These are phyloP conservation scores for Coregonus clupeaformis DNA, from an alignment of 2,113 vertebrate species.

Conservation along the genomic window DNA sequence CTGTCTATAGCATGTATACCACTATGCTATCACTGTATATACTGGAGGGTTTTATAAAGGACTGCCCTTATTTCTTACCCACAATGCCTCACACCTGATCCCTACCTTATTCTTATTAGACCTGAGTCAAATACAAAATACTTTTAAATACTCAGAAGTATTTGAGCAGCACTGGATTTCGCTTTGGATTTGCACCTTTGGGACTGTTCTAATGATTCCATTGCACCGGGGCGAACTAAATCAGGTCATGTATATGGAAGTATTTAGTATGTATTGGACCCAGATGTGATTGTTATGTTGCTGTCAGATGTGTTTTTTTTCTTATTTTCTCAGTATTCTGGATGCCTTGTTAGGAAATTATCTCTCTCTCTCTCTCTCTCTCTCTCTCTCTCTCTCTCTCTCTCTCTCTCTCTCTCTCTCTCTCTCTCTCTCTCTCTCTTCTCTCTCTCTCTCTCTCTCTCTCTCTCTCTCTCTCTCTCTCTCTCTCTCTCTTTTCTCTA, in stretches of 20 bases:
- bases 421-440: too few species aligned
- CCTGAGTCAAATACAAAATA: too few species aligned
- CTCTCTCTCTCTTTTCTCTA: too few species aligned
- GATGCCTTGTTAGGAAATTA: constrained; percentile 35
- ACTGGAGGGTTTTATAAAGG: constrained; percentile 22
- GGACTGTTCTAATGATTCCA: background rate
- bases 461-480: too few species aligned
- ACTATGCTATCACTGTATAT: background rate
- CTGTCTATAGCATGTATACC: too few species aligned
- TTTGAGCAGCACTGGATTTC: constrained; percentile 21
- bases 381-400: too few species aligned
- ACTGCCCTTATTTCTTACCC: constrained; percentile 36
- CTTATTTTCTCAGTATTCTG: constrained; percentile 25
- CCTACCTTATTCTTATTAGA: constrained; percentile 38
- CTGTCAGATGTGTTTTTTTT: too few species aligned
- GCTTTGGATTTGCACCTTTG: constrained; percentile 21
- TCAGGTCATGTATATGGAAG: background rate
- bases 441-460: too few species aligned
- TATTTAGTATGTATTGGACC: constrained; percentile 7
- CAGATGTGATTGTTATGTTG: constrained; percentile 27
- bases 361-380: too few species aligned
- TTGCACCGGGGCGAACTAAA: background rate
- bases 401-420: too few species aligned
- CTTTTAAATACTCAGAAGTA: too few species aligned
- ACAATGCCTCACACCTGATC: constrained; percentile 51